Percentiles rank a stretch among this genome's conserved stretches.
Evolutionary conservation across 2,888 invertebrate genomes (phyloP).

Genomic region (Drosophila rellima): DNA sequence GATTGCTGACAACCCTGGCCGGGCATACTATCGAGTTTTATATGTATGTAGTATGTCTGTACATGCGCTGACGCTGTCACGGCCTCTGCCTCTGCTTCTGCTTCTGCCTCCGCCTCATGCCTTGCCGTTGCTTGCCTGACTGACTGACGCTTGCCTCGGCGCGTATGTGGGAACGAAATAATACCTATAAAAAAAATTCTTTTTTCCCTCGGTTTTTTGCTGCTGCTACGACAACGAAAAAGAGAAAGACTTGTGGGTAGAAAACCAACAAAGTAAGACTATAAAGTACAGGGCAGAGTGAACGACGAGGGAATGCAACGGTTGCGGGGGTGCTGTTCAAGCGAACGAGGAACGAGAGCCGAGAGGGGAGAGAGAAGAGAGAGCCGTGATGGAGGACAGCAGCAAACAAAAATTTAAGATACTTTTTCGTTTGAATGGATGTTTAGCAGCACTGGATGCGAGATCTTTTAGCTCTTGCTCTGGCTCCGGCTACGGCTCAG

Average conservation of each 20-base stretch:
- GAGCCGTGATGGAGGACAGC: slow-evolving; percentile 25
- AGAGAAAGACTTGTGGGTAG: slow-evolving; percentile 85
- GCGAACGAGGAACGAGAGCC: slow-evolving; percentile 13
- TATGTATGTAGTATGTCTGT: slow-evolving; percentile 60
- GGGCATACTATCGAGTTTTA: slow-evolving; percentile 77
- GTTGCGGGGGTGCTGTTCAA: slow-evolving; percentile 46
- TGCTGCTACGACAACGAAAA: slow-evolving; percentile 66
- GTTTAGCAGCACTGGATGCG: slow-evolving; percentile 55
- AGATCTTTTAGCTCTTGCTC: slow-evolving; percentile 64
- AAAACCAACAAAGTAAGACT: slow-evolving; percentile 82
- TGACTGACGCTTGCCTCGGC: slow-evolving; percentile 75
- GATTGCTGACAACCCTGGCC: slow-evolving; percentile 63
- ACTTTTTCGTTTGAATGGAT: slow-evolving; percentile 72
- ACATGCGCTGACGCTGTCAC: slow-evolving; percentile 79
- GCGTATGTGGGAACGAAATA: slow-evolving; percentile 83
- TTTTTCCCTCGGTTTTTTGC: slow-evolving; percentile 59
- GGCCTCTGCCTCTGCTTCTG: slow-evolving; percentile 68
- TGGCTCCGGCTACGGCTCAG: slow-evolving; percentile 30
- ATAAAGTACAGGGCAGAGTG: slow-evolving; percentile 69
- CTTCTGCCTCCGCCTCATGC: slow-evolving; percentile 48
- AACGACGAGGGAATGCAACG: slow-evolving; percentile 30
- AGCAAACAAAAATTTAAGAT: slow-evolving; percentile 79
- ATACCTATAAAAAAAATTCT: slow-evolving; percentile 70
- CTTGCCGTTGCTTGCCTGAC: slow-evolving; percentile 52
- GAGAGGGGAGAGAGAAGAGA: slow-evolving; percentile 5